A percentile compares a stretch with the other conserved stretches of the same genome.
These are phyloP conservation scores for Himalopsyche japonica DNA, from an alignment of 2,888 invertebrate species.

Conservation along the genomic window DNA sequence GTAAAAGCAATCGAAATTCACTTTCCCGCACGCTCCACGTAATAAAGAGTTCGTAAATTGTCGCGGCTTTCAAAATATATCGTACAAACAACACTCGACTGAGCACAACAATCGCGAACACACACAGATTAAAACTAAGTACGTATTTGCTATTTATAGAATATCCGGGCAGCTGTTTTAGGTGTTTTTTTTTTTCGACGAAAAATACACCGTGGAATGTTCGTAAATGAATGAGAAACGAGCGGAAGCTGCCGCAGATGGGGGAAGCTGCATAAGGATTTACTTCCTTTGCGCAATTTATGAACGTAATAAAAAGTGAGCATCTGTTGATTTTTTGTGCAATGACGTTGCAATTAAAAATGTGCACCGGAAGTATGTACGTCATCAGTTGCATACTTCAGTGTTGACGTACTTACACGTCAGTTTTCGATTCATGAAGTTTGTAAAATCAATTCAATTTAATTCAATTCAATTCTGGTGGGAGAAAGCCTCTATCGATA, in stretches of 20 bases:
- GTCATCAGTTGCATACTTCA: no score
- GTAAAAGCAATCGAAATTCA: not conserved
- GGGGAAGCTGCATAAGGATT: not conserved
- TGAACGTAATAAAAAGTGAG: not conserved
- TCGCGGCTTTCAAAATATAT: not conserved
- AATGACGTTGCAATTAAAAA: no score
- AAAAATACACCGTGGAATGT: not conserved
- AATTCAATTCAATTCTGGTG: no score
- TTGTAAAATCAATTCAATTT: no score
- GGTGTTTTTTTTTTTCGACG: not conserved
- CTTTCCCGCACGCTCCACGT: not conserved
- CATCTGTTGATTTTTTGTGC: not conserved
- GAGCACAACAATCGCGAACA: not conserved
- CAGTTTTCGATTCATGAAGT: no score
- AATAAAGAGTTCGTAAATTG: not conserved
- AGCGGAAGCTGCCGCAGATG: not conserved
- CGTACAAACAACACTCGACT: not conserved
- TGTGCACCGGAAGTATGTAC: no score
- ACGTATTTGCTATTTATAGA: not conserved
- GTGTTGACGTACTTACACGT: no score
- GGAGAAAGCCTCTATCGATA: no score
- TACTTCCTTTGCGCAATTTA: not conserved
- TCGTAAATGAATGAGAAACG: not conserved
- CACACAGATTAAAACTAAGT: not conserved
- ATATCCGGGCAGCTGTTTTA: not conserved